phyloP scores from a whole-genome alignment of 2,888 invertebrate genomes.

The Ornithoptera alexandrae region DNA sequence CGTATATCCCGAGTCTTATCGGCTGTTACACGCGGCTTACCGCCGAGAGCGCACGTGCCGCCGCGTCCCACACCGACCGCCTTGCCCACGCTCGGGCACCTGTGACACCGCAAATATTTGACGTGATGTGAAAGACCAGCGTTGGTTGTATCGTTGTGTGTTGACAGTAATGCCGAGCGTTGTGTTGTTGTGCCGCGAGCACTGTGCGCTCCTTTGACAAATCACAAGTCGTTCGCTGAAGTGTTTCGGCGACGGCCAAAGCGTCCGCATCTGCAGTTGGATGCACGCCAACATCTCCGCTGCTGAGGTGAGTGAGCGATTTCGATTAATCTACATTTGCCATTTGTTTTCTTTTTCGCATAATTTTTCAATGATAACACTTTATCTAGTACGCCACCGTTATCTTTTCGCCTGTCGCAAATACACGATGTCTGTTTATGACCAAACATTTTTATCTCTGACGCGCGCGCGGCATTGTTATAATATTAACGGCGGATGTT shows the following conservation, averaged over 20 bases:
- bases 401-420: conserved; percentile 54
- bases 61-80: conserved; percentile 50
- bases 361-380: not conserved
- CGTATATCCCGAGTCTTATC: conserved; percentile 48
- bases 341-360: not conserved
- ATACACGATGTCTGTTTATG: conserved; percentile 33
- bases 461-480: conserved; percentile 10
- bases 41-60: conserved; percentile 72
- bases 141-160: conserved; percentile 57
- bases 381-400: conserved; percentile 47
- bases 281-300: conserved; percentile 75
- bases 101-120: conserved; percentile 71
- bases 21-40: conserved; percentile 69
- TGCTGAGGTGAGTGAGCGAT: conserved; percentile 65
- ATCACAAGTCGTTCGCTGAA: conserved; percentile 52
- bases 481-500: conserved; percentile 21
- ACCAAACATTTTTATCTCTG: conserved; percentile 24
- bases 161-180: conserved; percentile 37
- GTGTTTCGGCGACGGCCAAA: conserved; percentile 71
- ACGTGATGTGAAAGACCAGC: conserved; percentile 69
- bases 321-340: conserved; percentile 28
- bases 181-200: conserved; percentile 57
- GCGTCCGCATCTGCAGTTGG: conserved; percentile 69
- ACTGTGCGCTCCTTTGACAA: conserved; percentile 52
- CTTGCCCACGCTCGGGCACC: conserved; percentile 61